Evolutionary conservation across 2,113 vertebrate genomes (phyloP).

Genomic region (Colinus virginianus): DNA sequence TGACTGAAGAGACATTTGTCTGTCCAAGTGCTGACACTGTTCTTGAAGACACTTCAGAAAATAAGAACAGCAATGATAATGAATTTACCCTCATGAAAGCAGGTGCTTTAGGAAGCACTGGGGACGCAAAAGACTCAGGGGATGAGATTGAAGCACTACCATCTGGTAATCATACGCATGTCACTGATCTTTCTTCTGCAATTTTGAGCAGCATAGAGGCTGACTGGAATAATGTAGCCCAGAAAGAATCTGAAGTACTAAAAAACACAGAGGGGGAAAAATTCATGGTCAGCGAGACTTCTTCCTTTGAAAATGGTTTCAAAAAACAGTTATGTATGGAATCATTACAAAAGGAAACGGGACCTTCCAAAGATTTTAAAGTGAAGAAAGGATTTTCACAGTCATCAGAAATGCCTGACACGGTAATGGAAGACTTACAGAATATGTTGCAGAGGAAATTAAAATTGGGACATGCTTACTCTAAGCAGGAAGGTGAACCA

Average conservation of each 20-base stretch:
- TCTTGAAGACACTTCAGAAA: background rate
- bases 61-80: background rate
- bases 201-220: background rate
- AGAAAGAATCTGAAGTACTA: background rate
- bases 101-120: background rate
- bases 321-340: background rate
- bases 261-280: background rate
- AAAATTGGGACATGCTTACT: constrained; percentile 11
- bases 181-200: background rate
- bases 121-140: background rate
- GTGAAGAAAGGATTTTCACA: background rate
- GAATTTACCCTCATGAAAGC: background rate
- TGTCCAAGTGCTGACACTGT: background rate
- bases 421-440: constrained; percentile 19
- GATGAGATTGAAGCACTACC: background rate
- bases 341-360: background rate
- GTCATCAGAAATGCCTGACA: background rate
- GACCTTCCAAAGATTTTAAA: background rate
- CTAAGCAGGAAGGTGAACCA: constrained; percentile 42
- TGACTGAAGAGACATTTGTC: background rate
- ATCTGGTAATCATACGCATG: background rate
- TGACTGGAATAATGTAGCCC: background rate
- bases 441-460: constrained; percentile 36
- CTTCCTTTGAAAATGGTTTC: constrained; percentile 16
- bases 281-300: background rate